A percentile compares a stretch with the other conserved stretches of the same genome.
These are phyloP conservation scores for Ammodytes dubius DNA, from an alignment of 2,113 vertebrate genomes.

Conservation along the genomic window DNA sequence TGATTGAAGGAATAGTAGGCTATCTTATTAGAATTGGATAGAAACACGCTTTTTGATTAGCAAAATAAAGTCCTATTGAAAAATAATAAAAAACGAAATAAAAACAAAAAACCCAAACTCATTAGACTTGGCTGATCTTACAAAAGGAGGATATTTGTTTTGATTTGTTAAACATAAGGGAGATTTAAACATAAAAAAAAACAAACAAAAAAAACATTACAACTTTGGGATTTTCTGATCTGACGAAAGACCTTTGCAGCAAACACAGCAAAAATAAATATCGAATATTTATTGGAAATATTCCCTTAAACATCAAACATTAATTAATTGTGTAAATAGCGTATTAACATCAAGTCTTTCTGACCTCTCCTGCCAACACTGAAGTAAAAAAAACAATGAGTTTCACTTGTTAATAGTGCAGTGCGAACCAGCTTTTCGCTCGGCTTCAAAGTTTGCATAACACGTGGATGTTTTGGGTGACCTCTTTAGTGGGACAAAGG, in stretches of 20 bases:
- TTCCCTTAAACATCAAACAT: conserved; percentile 14
- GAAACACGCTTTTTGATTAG: background rate
- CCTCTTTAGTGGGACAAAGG: conserved; percentile 75
- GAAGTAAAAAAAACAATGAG: background rate
- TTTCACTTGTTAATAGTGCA: conserved; percentile 7
- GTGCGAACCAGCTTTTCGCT: background rate
- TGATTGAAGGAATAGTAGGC: background rate
- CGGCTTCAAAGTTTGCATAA: conserved; percentile 44
- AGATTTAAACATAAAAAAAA: background rate
- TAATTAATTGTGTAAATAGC: background rate
- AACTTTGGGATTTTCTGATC: conserved; percentile 4
- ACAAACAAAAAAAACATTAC: background rate
- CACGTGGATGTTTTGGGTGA: conserved; percentile 59
- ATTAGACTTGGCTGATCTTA: conserved; percentile 1
- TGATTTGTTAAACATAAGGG: background rate
- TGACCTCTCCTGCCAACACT: too few species aligned
- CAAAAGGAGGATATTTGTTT: conserved; percentile 8
- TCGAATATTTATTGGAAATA: conserved; percentile 19
- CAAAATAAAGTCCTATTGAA: background rate
- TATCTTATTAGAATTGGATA: too few species aligned
- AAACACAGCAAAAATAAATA: conserved; percentile 8
- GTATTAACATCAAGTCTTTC: background rate
- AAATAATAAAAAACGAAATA: background rate
- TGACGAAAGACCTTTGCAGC: background rate
- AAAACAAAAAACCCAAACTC: conserved; percentile 10